Percentiles rank a stretch among this genome's conserved stretches.
These are phyloP conservation scores for Thalassophryne amazonica DNA, from an alignment of 2,797 vertebrate species.

Conservation along the genomic window DNA sequence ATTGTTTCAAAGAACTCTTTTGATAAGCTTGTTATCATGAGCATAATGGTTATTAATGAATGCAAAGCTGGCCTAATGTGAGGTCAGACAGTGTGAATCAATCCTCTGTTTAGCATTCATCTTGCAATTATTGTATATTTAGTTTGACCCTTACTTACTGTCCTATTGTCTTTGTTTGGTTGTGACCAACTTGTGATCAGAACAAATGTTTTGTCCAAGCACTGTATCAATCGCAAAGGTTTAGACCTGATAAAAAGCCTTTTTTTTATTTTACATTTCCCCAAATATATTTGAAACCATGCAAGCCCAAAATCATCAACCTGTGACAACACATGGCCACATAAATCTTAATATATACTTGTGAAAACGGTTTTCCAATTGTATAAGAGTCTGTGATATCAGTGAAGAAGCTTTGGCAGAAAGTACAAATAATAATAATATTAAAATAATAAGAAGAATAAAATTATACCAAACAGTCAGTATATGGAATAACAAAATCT, in stretches of 20 bases:
- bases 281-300: no score
- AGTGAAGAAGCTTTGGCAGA: no score
- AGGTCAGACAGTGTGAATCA: background rate
- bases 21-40: conserved; percentile 10
- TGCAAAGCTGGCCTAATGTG: background rate
- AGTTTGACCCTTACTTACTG: background rate
- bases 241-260: no score
- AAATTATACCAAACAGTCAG: no score
- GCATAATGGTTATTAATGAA: background rate
- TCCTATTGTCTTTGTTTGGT: conserved; percentile 9
- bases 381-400: no score
- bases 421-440: no score
- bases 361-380: conserved; percentile 7
- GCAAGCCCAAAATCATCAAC: background rate
- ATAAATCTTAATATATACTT: background rate
- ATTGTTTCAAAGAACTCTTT: background rate
- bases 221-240: no score
- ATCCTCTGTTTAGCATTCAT: background rate
- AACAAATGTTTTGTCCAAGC: conserved; percentile 15
- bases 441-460: no score
- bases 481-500: no score
- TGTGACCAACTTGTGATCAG: background rate
- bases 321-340: background rate
- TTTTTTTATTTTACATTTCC: no score
- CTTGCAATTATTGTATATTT: background rate